Base-by-base conservation (phyloP, 1,140 invertebrate species). In the Drosophila kurseongensis region DNA sequence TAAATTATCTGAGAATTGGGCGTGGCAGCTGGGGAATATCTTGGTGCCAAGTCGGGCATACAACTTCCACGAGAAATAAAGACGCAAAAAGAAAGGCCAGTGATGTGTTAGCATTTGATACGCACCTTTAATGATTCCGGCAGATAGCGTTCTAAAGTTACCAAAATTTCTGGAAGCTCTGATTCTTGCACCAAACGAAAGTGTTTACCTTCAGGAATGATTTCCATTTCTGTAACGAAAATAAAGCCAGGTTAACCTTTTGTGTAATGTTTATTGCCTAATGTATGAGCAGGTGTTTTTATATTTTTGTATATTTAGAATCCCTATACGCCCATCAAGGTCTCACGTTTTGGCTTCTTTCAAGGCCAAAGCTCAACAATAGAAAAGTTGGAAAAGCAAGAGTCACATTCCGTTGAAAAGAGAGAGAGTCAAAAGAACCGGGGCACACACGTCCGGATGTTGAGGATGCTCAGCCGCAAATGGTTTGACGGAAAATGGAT, bases 171-270 rank as follows among this genome's bases (percentile, higher is more conserved):
- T 90, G 96, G 95, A 93, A 97, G 94, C 94, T 97, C 96, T 90
- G 96, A 95, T 94, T 96, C 95, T 93, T 94, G 93, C 88, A 96
- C 95, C 94, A 97, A 95, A 95, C 95, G 95, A 94, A 97, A 97
- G 93, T 97, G 96, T 94, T 95, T 96, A 92, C 96, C 96, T 94
- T 96, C 95, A 91, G 95, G 93, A 94, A 95, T 94, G 94, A 96
- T 95, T 95, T 95, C 95, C 95, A 96, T 96, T 93, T 95, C 95
- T 96, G 93, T 50, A 94, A 94, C 27, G 74, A 58, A 80, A 62
- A 41, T 48, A 58, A 60, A 48, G n/a, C 7, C 51, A 58, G 45
- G 54, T 78, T 41, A 67, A 59, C 45, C 55, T 50, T 42, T 13
- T 16, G n/a, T 5, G 14, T 54, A 54, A 42, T 32, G 9, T 54